Base-by-base conservation (phyloP, 2,797 vertebrate species). In the Spondyliosoma cantharus region DNA sequence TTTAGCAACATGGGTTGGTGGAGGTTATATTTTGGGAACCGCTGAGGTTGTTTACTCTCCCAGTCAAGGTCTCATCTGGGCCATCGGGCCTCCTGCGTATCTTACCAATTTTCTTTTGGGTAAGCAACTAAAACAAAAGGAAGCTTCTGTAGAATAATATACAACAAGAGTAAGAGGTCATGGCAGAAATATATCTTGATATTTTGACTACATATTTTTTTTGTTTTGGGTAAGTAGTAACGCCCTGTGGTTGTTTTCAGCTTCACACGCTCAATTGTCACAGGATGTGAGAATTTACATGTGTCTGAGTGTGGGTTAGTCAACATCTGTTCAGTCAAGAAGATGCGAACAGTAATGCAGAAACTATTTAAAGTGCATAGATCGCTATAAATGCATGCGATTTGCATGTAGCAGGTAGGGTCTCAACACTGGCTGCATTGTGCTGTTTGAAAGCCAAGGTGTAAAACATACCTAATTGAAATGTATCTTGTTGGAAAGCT, bases 1-100 rank as follows among this genome's bases (percentile, higher is more conserved):
- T 82, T 61, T 63, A 96, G 95, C 95, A 13, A 95, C 93, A 2
- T 95, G 95, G 94, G 94, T 96, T 63, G 95, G 95, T 81, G 95
- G 94, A 87, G 94, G 91, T 4, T 96, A 94, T 59, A 93, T 96
- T 22, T 81, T 95, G 27, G 94, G 94, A 73, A 95, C 92, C 7
- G 93, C 95, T 74, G 95, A 96, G 86, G 91, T 91, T 0, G 88
- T 95, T 85, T 96, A 96, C 68, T 80, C 91, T 76, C 95, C 95
- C 20, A 76, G 84, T 32, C 92, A 89, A 88, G 95, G 95, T 78
- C 75, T 96, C 1, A 14, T 94, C 76, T 96, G 95, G 95, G 91
- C 93, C 29, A 80, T 94, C 45, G 94, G 91, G 0, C 94, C 94
- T 12, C 62, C 89, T 62, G 92, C 92, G 52, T 95, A 94, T 90